Evolutionary conservation across 2,113 vertebrate species (phyloP).

Genomic region (Paracanthobrama guichenoti): DNA sequence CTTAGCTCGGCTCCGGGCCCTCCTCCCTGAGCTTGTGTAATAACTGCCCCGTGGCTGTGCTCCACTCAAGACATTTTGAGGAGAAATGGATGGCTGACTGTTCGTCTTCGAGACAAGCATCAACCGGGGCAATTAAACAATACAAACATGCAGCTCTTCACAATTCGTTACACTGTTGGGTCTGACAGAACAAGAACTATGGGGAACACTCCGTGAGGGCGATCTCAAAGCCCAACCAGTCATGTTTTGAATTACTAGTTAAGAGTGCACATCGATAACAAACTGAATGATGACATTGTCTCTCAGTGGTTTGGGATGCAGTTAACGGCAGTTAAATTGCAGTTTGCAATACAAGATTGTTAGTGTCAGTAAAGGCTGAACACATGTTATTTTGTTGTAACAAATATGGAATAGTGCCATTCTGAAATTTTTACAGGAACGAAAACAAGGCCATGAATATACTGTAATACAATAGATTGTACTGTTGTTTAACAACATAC

Average conservation of each 20-base stretch:
- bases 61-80: constrained; percentile 19
- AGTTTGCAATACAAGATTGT: constrained; percentile 11
- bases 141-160: constrained; percentile 33
- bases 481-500: no score
- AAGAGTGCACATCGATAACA: constrained; percentile 15
- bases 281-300: constrained; percentile 21
- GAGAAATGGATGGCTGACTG: constrained; percentile 45
- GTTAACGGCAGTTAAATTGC: constrained; percentile 11
- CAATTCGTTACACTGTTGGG: constrained; percentile 40
- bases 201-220: constrained; percentile 1
- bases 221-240: constrained; percentile 4
- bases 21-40: constrained; percentile 36
- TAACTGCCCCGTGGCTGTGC: constrained; percentile 27
- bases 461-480: no score
- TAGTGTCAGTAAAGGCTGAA: constrained; percentile 8
- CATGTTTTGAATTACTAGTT: constrained; percentile 27
- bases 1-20: constrained; percentile 27
- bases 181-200: constrained; percentile 33
- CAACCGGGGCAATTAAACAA: constrained; percentile 38
- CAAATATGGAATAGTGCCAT: not conserved
- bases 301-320: constrained; percentile 15
- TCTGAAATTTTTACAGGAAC: no score
- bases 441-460: no score
- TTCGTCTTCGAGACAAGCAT: constrained; percentile 35
- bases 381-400: not conserved